These are phyloP conservation scores for Capitella teleta DNA, from an alignment of 1,140 invertebrate species.

Conservation along the genomic window DNA sequence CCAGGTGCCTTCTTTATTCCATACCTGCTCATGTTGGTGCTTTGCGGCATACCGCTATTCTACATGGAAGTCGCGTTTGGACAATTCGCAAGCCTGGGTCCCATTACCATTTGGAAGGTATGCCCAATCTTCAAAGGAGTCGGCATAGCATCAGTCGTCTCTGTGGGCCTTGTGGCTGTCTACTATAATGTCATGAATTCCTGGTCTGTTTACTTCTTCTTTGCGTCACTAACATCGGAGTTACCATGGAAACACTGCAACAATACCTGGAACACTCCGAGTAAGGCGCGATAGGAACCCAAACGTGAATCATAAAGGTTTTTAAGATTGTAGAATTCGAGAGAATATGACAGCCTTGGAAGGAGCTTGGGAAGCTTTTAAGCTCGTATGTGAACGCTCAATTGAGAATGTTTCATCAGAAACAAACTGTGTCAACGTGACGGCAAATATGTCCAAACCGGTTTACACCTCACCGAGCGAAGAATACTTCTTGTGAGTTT, in stretches of 20 bases:
- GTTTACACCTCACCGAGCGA: neutral
- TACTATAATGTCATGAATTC: constrained; percentile 44
- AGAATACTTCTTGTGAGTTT: neutral
- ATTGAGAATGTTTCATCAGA: too few relatives aligned
- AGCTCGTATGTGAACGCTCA: too few relatives aligned
- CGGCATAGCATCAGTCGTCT: constrained; percentile 61
- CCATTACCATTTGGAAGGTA: constrained; percentile 31
- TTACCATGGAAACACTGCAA: constrained; percentile 44
- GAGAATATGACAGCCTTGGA: too few relatives aligned
- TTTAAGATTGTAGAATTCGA: too few relatives aligned
- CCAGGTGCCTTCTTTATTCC: constrained; percentile 28
- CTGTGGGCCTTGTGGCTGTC: constrained; percentile 65
- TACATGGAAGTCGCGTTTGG: constrained; percentile 27
- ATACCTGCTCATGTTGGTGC: constrained; percentile 22
- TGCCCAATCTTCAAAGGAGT: constrained; percentile 44
- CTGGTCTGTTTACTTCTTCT: constrained; percentile 38
- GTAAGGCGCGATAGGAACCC: too few relatives aligned
- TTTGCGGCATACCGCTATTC: constrained; percentile 25
- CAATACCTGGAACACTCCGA: constrained; percentile 27
- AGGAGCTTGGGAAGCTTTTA: too few relatives aligned
- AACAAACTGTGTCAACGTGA: too few relatives aligned
- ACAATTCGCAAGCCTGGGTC: constrained; percentile 25
- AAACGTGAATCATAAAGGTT: too few relatives aligned
- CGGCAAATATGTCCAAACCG: too few relatives aligned
- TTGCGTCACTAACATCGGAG: constrained; percentile 28